Percentiles rank a stretch among this genome's conserved stretches.
These are phyloP conservation scores for Battus philenor DNA, from an alignment of 1,140 invertebrate genomes.

Conservation along the genomic window DNA sequence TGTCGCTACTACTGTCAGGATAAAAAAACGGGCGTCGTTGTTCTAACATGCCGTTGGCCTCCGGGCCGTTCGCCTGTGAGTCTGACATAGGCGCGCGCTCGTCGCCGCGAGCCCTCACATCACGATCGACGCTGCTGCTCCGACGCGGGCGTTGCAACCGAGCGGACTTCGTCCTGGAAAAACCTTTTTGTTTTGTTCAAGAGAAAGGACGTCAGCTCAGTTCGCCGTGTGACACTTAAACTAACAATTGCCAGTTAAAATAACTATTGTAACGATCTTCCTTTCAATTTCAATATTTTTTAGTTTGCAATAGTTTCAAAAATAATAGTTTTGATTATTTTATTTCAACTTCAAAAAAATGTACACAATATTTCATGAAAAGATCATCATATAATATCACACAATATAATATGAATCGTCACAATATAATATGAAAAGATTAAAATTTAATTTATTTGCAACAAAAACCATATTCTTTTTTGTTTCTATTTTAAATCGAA, in stretches of 20 bases:
- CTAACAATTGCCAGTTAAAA: slow-evolving; percentile 3
- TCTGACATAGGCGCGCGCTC: slow-evolving; percentile 62
- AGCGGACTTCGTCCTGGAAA: slow-evolving; percentile 13
- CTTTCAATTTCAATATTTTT: no score
- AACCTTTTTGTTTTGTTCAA: slow-evolving; percentile 14
- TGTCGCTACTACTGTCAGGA: slow-evolving; percentile 64
- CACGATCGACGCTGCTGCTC: slow-evolving; percentile 37
- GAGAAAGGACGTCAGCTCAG: slow-evolving; percentile 11
- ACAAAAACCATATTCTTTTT: no score
- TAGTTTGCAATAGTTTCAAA: no score
- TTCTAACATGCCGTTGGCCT: slow-evolving; percentile 56
- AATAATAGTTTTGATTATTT: no score
- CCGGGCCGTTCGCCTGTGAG: slow-evolving; percentile 48
- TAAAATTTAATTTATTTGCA: no score
- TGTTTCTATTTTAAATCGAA: no score
- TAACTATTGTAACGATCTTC: not conserved
- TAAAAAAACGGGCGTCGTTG: slow-evolving; percentile 55
- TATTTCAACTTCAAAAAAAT: no score
- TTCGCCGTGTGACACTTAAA: slow-evolving; percentile 6
- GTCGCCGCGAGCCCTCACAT: slow-evolving; percentile 54
- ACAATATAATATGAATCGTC: no score
- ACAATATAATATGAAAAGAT: no score
- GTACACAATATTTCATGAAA: no score
- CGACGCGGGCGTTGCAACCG: slow-evolving; percentile 9
- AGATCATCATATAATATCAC: no score